Evolutionary conservation across 2,113 vertebrate genomes (phyloP).

Genomic region (Physeter macrocephalus): DNA sequence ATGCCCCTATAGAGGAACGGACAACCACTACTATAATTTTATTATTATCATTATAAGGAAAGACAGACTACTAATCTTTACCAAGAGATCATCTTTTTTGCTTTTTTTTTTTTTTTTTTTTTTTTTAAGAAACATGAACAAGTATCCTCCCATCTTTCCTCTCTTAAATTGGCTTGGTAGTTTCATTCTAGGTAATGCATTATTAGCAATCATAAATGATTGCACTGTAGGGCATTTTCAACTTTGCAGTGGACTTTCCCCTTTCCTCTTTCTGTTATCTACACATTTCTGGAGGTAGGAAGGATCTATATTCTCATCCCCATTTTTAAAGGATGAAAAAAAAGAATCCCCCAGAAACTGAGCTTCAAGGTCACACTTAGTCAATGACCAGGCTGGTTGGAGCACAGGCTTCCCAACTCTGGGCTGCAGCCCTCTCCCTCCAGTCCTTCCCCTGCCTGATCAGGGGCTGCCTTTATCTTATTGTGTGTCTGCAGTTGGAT

Average conservation of each 20-base stretch:
- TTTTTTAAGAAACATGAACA: not conserved
- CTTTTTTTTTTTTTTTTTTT: not conserved
- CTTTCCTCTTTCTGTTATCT: not conserved
- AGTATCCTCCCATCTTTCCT: not conserved
- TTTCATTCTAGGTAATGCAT: not conserved
- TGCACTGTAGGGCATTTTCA: not conserved
- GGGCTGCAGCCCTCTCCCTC: not conserved
- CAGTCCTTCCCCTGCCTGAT: not conserved
- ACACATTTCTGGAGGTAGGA: not conserved
- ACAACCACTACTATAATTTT: not conserved
- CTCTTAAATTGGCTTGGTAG: not conserved
- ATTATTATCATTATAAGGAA: not conserved
- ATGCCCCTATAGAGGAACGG: not conserved
- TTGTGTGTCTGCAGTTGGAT: slow-evolving; percentile 12
- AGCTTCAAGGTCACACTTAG: not conserved
- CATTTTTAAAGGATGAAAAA: slow-evolving; percentile 15
- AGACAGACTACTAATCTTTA: not conserved
- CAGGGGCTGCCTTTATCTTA: slow-evolving; percentile 36
- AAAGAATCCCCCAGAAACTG: not conserved
- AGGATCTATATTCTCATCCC: not conserved
- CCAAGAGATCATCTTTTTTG: not conserved
- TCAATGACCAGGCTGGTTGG: not conserved
- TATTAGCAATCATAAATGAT: not conserved
- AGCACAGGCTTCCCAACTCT: not conserved
- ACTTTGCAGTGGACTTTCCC: not conserved